phyloP scores from a whole-genome alignment of 2,113 vertebrate genomes.

The Sylvia atricapilla region DNA sequence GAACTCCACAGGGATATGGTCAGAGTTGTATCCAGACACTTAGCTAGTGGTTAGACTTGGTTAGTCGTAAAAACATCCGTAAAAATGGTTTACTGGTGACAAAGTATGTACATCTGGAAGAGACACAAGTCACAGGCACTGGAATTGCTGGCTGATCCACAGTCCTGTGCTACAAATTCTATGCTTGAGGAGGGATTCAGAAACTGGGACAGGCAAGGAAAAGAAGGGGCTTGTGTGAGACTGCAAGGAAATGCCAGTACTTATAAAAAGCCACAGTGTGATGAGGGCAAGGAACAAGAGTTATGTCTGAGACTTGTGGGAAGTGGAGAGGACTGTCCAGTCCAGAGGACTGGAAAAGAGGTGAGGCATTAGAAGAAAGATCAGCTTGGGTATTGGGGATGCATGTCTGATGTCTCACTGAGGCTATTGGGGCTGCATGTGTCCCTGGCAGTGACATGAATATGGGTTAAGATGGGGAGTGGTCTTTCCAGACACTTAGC shows the following conservation, averaged over 20 bases:
- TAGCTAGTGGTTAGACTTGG: not conserved
- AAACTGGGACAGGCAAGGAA: not conserved
- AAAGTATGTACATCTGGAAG: not conserved
- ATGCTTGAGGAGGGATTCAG: not conserved
- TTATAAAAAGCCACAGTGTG: not conserved
- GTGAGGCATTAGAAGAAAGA: not conserved
- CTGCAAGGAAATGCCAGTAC: not conserved
- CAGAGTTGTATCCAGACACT: not conserved
- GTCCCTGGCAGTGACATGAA: not conserved
- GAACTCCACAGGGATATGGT: not conserved
- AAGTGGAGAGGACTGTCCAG: not conserved
- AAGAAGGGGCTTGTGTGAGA: not conserved
- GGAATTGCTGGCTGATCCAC: not conserved
- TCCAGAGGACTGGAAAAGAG: not conserved
- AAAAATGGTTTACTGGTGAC: not conserved
- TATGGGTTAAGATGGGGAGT: not conserved
- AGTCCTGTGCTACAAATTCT: not conserved
- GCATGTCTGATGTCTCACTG: not conserved
- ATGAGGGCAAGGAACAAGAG: not conserved
- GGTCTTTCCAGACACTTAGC: not conserved
- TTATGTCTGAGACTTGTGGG: not conserved
- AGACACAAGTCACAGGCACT: not conserved
- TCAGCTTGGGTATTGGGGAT: not conserved
- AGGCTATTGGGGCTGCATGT: not conserved
- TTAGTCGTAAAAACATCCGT: not conserved